These are phyloP conservation scores for Chrysolina oricalcia DNA, from an alignment of 2,888 invertebrate species.

Conservation along the genomic window DNA sequence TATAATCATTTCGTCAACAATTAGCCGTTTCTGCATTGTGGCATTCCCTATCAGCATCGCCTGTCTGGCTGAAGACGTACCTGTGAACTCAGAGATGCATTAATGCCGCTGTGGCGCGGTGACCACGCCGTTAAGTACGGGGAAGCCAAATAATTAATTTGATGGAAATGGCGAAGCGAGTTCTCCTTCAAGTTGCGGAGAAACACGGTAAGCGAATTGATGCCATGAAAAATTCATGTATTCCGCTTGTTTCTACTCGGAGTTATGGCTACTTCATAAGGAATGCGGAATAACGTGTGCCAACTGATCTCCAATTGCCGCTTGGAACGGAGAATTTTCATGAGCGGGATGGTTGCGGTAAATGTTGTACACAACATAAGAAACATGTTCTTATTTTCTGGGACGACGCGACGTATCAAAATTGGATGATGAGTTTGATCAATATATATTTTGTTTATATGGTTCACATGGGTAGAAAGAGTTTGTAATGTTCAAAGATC, in stretches of 20 bases:
- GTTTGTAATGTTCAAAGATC: no score
- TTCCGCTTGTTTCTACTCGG: not conserved
- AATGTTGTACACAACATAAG: no score
- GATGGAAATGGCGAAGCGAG: not conserved
- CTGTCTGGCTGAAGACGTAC: not conserved
- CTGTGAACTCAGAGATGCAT: not conserved
- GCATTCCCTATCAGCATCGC: not conserved
- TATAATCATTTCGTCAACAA: not conserved
- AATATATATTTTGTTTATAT: no score
- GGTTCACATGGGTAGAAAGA: no score
- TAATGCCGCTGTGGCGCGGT: slow-evolving; percentile 1
- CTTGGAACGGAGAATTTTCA: no score
- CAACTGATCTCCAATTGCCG: no score
- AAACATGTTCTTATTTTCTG: no score
- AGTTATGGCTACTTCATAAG: slow-evolving; percentile 10
- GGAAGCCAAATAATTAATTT: slow-evolving; percentile 14
- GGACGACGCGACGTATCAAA: no score
- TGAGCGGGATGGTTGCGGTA: no score
- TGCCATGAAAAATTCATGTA: not conserved
- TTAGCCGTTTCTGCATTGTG: not conserved
- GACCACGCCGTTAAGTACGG: slow-evolving; percentile 14
- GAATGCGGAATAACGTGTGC: not conserved
- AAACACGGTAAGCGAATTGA: slow-evolving; percentile 5
- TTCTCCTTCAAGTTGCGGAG: not conserved
- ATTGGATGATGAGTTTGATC: no score